These are phyloP conservation scores for Lycodopsis pacificus DNA, from an alignment of 2,797 vertebrate genomes.

Conservation along the genomic window DNA sequence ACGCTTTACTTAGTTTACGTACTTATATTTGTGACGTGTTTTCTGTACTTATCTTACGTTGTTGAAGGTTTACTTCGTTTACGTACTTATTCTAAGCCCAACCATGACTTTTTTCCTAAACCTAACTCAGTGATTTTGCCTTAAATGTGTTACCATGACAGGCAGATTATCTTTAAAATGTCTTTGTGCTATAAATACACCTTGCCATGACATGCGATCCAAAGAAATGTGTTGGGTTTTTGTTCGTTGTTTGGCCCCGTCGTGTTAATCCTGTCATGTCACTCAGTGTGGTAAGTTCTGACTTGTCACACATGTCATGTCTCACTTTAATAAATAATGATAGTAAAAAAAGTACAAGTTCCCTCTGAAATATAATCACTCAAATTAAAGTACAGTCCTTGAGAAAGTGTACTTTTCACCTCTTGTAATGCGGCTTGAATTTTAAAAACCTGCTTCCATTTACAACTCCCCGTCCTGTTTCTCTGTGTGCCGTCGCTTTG, in stretches of 20 bases:
- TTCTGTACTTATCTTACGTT: too few species aligned
- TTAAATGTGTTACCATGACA: too few species aligned
- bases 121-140: too few species aligned
- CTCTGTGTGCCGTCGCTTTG: slow-evolving; percentile 7
- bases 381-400: not conserved
- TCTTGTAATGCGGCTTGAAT: not conserved
- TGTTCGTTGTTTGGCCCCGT: not conserved
- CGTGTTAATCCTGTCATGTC: not conserved
- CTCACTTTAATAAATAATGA: not conserved
- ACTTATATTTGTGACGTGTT: too few species aligned
- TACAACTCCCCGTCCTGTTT: not conserved
- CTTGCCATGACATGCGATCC: too few species aligned
- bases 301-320: not conserved
- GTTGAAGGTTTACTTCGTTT: too few species aligned
- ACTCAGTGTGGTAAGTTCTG: not conserved
- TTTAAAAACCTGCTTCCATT: not conserved
- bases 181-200: too few species aligned
- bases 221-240: too few species aligned
- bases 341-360: not conserved
- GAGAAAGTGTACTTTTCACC: not conserved
- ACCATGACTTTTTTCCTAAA: too few species aligned
- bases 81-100: too few species aligned
- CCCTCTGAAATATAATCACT: not conserved
- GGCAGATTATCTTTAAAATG: too few species aligned
- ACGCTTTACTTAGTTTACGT: too few species aligned